Conservation (phyloP, 2,797 vertebrate genomes). For the Onychomys leucogaster region DNA sequence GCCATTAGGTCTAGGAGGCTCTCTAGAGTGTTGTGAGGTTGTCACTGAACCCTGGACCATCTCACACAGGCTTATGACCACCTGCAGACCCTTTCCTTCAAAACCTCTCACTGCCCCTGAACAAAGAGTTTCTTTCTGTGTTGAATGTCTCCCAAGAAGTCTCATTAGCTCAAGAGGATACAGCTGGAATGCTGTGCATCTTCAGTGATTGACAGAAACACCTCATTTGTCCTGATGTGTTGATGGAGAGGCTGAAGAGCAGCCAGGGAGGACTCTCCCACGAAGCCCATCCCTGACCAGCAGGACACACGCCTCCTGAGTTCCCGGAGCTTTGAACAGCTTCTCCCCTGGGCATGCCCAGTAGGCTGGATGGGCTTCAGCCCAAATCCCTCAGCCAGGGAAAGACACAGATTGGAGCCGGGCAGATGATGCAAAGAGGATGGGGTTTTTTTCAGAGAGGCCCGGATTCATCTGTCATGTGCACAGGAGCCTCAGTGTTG, state of each 20-base stretch:
- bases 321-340: background rate
- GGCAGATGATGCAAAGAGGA: background rate
- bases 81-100: slow-evolving; percentile 54
- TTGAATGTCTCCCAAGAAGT: slow-evolving; percentile 40
- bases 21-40: background rate
- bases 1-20: background rate
- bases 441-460: slow-evolving; percentile 8
- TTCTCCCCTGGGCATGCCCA: background rate
- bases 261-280: slow-evolving; percentile 9
- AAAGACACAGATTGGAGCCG: background rate
- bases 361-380: background rate
- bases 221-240: slow-evolving; percentile 70
- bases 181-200: slow-evolving; percentile 51
- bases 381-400: background rate
- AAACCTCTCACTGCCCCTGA: background rate
- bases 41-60: background rate
- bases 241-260: slow-evolving; percentile 60
- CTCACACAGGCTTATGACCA: slow-evolving; percentile 27
- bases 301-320: background rate
- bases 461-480: slow-evolving; percentile 74
- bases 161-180: background rate
- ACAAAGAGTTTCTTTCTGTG: slow-evolving; percentile 25
- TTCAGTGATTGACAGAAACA: slow-evolving; percentile 73
- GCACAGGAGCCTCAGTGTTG: background rate
- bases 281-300: background rate